A percentile compares a stretch with the other conserved stretches of the same genome.
These are phyloP conservation scores for Antechinus stuartii DNA, from an alignment of 2,113 vertebrate species.

Conservation along the genomic window DNA sequence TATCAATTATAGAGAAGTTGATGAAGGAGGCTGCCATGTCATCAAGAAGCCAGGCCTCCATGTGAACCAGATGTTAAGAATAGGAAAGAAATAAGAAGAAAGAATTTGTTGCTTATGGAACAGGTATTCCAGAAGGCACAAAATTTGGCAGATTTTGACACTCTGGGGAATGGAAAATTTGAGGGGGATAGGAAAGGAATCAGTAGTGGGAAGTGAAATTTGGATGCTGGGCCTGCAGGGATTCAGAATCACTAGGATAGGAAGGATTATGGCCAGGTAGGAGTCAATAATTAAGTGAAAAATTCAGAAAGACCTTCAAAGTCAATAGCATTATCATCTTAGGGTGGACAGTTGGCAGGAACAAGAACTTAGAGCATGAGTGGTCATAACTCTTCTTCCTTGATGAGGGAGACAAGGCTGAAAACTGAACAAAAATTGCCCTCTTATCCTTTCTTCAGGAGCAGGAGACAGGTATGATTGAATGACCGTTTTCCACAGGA, in stretches of 20 bases:
- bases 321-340: not conserved
- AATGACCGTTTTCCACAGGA: not conserved
- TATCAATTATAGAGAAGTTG: not conserved
- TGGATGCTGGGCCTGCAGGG: not conserved
- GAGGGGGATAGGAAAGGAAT: not conserved
- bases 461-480: not conserved
- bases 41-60: not conserved
- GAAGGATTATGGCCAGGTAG: not conserved
- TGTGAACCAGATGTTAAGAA: not conserved
- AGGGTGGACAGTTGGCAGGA: not conserved
- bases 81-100: not conserved
- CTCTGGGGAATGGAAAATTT: not conserved
- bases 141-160: not conserved
- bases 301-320: not conserved
- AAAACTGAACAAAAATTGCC: not conserved
- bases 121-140: not conserved
- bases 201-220: not conserved
- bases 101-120: not conserved
- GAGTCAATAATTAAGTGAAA: not conserved
- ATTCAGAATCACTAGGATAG: not conserved
- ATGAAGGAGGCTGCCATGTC: not conserved
- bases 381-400: not conserved
- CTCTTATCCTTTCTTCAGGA: not conserved
- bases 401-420: not conserved
- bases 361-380: not conserved